These are phyloP conservation scores for Anthopleura xanthogrammica DNA, from an alignment of 92 coral and sea anemone species.

Conservation along the genomic window DNA sequence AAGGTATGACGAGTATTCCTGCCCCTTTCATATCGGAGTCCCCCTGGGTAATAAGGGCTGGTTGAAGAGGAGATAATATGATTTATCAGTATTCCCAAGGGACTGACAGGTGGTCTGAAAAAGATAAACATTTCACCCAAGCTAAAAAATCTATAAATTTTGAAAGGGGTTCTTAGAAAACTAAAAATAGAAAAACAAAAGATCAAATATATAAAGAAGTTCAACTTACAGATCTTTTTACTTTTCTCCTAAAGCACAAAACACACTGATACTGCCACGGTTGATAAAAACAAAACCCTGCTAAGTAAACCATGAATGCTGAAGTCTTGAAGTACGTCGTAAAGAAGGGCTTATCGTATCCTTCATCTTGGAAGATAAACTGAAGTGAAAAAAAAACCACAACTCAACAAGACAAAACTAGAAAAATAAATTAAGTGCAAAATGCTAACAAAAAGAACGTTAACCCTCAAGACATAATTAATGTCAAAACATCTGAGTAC, in stretches of 20 bases:
- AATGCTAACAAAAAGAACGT: no score
- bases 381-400: constrained; percentile 32
- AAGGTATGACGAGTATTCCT: no score
- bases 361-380: constrained; percentile 86
- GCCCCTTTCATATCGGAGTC: no score
- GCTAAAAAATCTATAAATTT: no score
- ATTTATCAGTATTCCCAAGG: no score
- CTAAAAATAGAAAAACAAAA: background rate
- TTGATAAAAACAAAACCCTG: constrained; percentile 73
- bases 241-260: constrained; percentile 14
- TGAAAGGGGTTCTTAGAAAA: background rate
- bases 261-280: constrained; percentile 70
- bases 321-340: constrained; percentile 96
- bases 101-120: no score
- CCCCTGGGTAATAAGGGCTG: no score
- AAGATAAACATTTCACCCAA: no score
- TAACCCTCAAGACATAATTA: background rate
- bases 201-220: background rate
- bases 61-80: no score
- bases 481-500: background rate
- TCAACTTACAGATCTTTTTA: constrained; percentile 38
- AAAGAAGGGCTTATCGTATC: constrained; percentile 93
- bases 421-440: background rate
- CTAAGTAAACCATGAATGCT: constrained; percentile 78
- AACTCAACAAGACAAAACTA: background rate